A percentile compares a stretch with the other conserved stretches of the same genome.
phyloP scores from a whole-genome alignment of 92 coral and sea anemone species.

The Phymanthus crucifer region DNA sequence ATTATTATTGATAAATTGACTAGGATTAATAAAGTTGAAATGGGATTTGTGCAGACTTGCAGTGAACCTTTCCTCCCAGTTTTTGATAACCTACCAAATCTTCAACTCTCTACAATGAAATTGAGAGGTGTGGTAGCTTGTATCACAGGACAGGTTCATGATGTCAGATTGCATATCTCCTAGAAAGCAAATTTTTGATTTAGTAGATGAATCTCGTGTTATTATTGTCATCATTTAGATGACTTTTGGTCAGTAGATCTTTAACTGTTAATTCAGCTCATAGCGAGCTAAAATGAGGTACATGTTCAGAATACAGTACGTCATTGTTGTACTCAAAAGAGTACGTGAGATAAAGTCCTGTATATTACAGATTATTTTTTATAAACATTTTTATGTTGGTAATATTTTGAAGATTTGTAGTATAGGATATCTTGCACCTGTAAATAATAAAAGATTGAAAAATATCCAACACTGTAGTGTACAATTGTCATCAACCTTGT shows the following conservation, averaged over 20 bases:
- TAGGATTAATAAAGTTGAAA: background rate
- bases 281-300: conserved; percentile 5
- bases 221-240: too few species aligned
- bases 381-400: conserved; percentile 4
- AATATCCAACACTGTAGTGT: background rate
- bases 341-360: conserved; percentile 36
- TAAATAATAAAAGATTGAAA: background rate
- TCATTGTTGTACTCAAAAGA: conserved; percentile 25
- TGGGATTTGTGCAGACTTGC: background rate
- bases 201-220: background rate
- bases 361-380: conserved; percentile 27
- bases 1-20: background rate
- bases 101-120: background rate
- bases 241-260: background rate
- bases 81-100: background rate
- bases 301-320: background rate
- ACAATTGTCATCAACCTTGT: background rate
- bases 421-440: background rate
- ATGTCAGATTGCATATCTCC: too few species aligned
- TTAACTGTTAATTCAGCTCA: background rate
- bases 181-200: background rate
- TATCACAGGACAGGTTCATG: too few species aligned
- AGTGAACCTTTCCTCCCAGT: background rate
- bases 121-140: background rate
- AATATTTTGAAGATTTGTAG: background rate